Evolutionary conservation across 2,888 invertebrate genomes (phyloP).

Genomic region (Lacanobia oleracea): DNA sequence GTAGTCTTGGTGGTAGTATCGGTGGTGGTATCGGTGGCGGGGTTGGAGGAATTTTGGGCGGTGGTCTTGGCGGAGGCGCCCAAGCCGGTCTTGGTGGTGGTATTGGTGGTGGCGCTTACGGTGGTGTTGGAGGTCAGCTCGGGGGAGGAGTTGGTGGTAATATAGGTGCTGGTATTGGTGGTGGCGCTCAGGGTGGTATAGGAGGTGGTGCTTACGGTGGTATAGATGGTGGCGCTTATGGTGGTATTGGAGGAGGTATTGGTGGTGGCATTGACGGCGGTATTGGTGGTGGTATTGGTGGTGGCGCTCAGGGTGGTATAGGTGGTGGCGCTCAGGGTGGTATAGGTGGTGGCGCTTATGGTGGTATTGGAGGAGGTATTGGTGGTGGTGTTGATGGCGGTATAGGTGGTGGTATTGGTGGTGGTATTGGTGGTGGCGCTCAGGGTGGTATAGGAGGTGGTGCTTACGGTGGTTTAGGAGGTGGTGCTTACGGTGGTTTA

Average conservation of each 20-base stretch:
- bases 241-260: not conserved
- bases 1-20: not conserved
- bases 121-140: not conserved
- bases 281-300: not conserved
- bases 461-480: not conserved
- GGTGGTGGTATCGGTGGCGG: not conserved
- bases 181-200: not conserved
- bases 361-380: not conserved
- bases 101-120: not conserved
- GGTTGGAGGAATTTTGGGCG: not conserved
- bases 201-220: not conserved
- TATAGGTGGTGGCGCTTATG: not conserved
- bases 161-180: not conserved
- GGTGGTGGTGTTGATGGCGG: not conserved
- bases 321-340: not conserved
- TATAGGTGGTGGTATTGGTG: not conserved
- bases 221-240: rapidly evolving
- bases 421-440: not conserved
- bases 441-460: not conserved
- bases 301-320: rapidly evolving
- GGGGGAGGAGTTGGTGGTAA: not conserved
- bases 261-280: not conserved
- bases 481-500: rapidly evolving
- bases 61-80: not conserved
- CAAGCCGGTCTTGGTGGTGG: not conserved